These are phyloP conservation scores for Chloroclysta siterata DNA, from an alignment of 2,888 invertebrate genomes.

Conservation along the genomic window DNA sequence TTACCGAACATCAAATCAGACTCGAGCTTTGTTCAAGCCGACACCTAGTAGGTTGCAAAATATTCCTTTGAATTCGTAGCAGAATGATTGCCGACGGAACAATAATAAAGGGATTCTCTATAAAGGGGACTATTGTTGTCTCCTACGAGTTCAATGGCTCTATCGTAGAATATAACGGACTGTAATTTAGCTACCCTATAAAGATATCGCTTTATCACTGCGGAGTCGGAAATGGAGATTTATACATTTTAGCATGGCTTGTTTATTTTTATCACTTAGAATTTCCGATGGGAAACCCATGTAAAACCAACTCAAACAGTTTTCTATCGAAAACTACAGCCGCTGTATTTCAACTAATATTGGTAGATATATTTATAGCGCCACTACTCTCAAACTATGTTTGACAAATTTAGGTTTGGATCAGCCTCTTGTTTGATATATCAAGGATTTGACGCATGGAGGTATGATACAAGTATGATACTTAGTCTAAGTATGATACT, in stretches of 20 bases:
- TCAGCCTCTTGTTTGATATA: too few species aligned
- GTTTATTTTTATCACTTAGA: not conserved
- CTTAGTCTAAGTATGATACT: too few species aligned
- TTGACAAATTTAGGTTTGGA: too few species aligned
- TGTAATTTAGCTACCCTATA: slow-evolving; percentile 26
- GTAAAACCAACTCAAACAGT: not conserved
- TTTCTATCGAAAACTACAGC: not conserved
- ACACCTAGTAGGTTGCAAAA: not conserved
- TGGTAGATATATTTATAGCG: too few species aligned
- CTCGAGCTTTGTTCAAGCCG: not conserved
- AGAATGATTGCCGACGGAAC: slow-evolving; percentile 14
- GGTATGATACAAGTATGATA: too few species aligned
- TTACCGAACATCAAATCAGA: not conserved
- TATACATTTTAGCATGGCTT: slow-evolving; percentile 1
- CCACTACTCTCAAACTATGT: too few species aligned
- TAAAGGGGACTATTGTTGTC: slow-evolving; percentile 22
- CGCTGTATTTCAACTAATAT: not conserved
- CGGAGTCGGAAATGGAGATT: slow-evolving; percentile 21
- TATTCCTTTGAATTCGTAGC: slow-evolving; percentile 1
- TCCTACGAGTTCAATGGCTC: slow-evolving; percentile 28
- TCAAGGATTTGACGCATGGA: too few species aligned
- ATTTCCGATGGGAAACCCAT: not conserved
- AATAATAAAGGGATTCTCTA: slow-evolving; percentile 23
- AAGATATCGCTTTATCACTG: slow-evolving; percentile 31
- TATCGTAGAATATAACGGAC: slow-evolving; percentile 19